Conservation (phyloP, 1,140 invertebrate species). For the Colletes gigas region DNA sequence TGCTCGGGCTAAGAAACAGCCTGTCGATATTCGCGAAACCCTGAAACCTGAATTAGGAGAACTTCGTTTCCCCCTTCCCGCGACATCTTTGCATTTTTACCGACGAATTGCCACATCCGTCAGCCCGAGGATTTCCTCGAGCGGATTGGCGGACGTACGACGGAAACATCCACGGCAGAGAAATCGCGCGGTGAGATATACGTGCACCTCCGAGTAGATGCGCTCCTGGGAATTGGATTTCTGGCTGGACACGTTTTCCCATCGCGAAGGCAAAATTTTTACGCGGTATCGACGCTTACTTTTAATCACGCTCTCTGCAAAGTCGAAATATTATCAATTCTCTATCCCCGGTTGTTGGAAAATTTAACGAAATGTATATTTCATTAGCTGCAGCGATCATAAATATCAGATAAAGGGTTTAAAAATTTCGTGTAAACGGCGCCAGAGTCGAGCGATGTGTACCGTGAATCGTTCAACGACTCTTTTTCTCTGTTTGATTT, state of each 20-base stretch:
- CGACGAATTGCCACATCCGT: neutral
- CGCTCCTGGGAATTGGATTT: neutral
- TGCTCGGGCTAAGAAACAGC: slow-evolving; percentile 15
- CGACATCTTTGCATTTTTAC: slow-evolving; percentile 34
- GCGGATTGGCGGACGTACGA: neutral
- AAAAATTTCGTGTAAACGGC: too few relatives aligned
- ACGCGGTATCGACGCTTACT: too few relatives aligned
- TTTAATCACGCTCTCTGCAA: too few relatives aligned
- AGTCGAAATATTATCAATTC: too few relatives aligned
- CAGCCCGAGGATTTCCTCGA: neutral
- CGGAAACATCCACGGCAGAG: neutral
- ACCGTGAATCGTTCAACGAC: too few relatives aligned
- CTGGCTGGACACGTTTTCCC: neutral
- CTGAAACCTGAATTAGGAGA: slow-evolving; percentile 45
- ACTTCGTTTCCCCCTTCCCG: slow-evolving; percentile 52
- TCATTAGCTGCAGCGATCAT: too few relatives aligned
- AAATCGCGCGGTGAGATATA: neutral
- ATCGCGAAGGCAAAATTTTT: neutral
- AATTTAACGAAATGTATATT: too few relatives aligned
- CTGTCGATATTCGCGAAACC: slow-evolving; percentile 55
- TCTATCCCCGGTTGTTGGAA: too few relatives aligned
- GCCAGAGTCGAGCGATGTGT: too few relatives aligned
- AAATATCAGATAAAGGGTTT: too few relatives aligned
- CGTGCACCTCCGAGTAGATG: neutral
- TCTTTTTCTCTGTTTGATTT: too few relatives aligned